A percentile compares a stretch with the other conserved stretches of the same genome.
Conservation (phyloP, 2,888 invertebrate species). For the Altica lythri region DNA sequence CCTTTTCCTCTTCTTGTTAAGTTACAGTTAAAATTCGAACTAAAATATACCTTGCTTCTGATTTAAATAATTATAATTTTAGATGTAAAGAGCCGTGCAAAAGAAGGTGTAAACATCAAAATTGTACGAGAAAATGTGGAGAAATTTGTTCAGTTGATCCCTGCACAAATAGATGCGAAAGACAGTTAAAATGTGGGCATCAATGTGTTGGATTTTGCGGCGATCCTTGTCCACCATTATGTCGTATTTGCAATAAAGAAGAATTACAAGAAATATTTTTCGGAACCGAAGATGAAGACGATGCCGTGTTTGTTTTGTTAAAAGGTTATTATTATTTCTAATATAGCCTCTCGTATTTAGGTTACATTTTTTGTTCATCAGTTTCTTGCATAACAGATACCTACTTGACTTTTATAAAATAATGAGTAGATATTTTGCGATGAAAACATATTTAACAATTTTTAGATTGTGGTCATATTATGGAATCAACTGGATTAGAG, state of each 20-base stretch:
- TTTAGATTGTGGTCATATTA: conserved; percentile 44
- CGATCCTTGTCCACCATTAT: conserved; percentile 58
- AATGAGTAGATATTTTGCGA: not conserved
- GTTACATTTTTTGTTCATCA: not conserved
- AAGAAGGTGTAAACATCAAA: conserved; percentile 58
- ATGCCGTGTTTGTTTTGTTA: conserved; percentile 43
- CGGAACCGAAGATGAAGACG: conserved; percentile 45
- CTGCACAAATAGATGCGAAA: conserved; percentile 58
- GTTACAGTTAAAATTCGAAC: not conserved
- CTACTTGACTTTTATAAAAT: not conserved
- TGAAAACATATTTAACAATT: not conserved
- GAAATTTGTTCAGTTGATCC: conserved; percentile 58
- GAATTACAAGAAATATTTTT: conserved; percentile 42
- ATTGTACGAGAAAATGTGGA: conserved; percentile 59
- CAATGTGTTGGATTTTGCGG: conserved; percentile 73
- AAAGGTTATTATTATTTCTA: conserved; percentile 5
- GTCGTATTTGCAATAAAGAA: conserved; percentile 49
- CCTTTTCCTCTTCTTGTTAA: not conserved
- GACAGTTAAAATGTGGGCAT: conserved; percentile 61
- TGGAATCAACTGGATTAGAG: conserved; percentile 43
- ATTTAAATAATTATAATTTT: not conserved
- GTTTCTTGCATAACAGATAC: not conserved
- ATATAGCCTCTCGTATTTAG: not conserved
- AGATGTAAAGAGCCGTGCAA: conserved; percentile 50
- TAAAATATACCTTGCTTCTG: not conserved